Base-by-base conservation (phyloP, 2,888 invertebrate species). In the Cosmopolites sordidus region DNA sequence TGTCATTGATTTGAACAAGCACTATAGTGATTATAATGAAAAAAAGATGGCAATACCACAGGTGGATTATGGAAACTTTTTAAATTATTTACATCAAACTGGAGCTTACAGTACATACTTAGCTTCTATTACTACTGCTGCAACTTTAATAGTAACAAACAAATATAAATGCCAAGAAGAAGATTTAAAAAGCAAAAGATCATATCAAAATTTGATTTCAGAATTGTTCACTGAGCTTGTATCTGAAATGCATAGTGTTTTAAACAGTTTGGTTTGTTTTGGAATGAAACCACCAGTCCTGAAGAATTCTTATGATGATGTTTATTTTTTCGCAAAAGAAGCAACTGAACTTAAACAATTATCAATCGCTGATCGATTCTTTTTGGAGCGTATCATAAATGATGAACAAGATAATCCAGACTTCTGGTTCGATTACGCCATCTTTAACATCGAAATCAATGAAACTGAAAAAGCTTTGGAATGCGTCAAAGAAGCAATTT, bases 381-480 rank as follows among this genome's bases (percentile, higher is more conserved):
- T 67, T 43, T 53, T 71, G 46, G 66, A 73, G 59, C 55, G 68
- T 54, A 65, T 74, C 14, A 62, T 63, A 44, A 56, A 60, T 15
- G 60, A 69, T 54, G 60, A 65, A 48, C 50, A 59, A 8, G 61
- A 66, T 6, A 61, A 56, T 52, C 58, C 71, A 2, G 62, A 69
- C 51, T 60, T 49, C 43, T 74, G 74, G 74, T 72, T 73, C 49
- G 67, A 73, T 56, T 73, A 70, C 48, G 73, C 72, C 1, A 51
- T 74, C 40, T 73, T 61, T 58, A 63, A 69, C 33, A 51, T 72
- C 43, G 65, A 69, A 54, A 53, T 60, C 2, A 59, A 61, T 2
- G 59, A 69, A 18, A 30, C 49, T 2, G 70, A 70, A 41, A 66
- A 66, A 37, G 72, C 73, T 1, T 64, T 67, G 41, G 69, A 71